These are phyloP conservation scores for Trachops cirrhosus DNA, from an alignment of 2,797 vertebrate species.

Conservation along the genomic window DNA sequence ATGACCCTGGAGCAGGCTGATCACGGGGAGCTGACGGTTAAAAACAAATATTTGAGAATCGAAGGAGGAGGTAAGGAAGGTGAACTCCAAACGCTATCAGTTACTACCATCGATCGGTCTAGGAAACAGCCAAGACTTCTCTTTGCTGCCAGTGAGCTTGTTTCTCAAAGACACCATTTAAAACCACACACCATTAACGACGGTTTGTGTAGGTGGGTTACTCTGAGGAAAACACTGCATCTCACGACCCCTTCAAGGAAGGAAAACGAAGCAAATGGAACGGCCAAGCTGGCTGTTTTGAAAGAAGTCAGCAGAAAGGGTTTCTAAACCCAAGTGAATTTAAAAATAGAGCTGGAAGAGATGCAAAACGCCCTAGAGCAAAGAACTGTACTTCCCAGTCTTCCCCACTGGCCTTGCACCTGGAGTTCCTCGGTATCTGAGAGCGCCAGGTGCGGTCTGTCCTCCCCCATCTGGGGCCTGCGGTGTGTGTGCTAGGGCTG, in stretches of 20 bases:
- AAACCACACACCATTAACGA: conserved; percentile 66
- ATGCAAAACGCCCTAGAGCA: not conserved
- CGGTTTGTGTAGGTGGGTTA: not conserved
- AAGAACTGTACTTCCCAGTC: not conserved
- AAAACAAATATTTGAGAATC: not conserved
- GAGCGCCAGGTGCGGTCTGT: not conserved
- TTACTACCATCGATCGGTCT: not conserved
- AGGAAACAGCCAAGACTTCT: conserved; percentile 38
- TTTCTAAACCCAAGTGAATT: not conserved
- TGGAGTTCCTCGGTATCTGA: no score
- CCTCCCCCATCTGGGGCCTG: not conserved
- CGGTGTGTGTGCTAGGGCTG: not conserved
- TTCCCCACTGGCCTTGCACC: accelerated
- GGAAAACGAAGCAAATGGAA: not conserved
- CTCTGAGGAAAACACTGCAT: not conserved
- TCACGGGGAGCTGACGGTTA: not conserved
- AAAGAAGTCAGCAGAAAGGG: not conserved
- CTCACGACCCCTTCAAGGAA: not conserved
- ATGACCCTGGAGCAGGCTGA: not conserved
- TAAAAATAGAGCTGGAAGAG: not conserved
- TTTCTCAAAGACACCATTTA: conserved; percentile 29
- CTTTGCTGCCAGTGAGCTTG: not conserved
- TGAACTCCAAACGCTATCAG: not conserved
- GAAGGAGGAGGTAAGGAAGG: not conserved
- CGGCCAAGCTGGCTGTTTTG: not conserved